phyloP scores from a whole-genome alignment of 2,888 invertebrate genomes.

The Sarcophaga carnaria region DNA sequence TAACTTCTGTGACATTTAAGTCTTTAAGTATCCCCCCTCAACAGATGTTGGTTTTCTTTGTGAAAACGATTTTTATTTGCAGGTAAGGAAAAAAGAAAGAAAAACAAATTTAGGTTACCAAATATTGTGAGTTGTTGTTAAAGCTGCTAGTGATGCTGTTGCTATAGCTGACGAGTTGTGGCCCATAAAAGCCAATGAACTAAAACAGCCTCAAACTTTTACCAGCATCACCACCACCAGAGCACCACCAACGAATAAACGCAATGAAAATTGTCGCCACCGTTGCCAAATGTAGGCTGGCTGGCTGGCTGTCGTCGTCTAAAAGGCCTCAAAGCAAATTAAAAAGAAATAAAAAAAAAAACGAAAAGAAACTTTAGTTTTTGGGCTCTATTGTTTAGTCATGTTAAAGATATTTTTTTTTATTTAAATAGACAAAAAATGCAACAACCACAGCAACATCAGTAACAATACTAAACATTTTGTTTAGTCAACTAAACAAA shows the following conservation, averaged over 20 bases:
- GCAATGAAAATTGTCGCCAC: too few relatives aligned
- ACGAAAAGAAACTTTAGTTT: neutral
- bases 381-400: constrained; percentile 55
- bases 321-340: neutral
- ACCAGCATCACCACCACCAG: neutral
- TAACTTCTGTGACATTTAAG: too few relatives aligned
- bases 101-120: too few relatives aligned
- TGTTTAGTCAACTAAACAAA: too few relatives aligned
- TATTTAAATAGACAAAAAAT: constrained; percentile 14
- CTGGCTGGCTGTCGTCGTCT: neutral
- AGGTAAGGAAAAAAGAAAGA: too few relatives aligned
- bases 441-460: too few relatives aligned
- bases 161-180: neutral
- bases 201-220: constrained; percentile 10
- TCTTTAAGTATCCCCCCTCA: too few relatives aligned
- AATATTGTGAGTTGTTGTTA: too few relatives aligned
- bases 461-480: neutral
- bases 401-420: constrained; percentile 50
- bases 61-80: too few relatives aligned
- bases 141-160: too few relatives aligned
- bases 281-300: constrained; percentile 47
- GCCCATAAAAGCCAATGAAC: constrained; percentile 21
- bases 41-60: too few relatives aligned
- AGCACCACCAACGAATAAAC: neutral
- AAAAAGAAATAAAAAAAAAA: neutral